Base-by-base conservation (phyloP, 2,888 invertebrate genomes). In the Bedellia somnulentella region DNA sequence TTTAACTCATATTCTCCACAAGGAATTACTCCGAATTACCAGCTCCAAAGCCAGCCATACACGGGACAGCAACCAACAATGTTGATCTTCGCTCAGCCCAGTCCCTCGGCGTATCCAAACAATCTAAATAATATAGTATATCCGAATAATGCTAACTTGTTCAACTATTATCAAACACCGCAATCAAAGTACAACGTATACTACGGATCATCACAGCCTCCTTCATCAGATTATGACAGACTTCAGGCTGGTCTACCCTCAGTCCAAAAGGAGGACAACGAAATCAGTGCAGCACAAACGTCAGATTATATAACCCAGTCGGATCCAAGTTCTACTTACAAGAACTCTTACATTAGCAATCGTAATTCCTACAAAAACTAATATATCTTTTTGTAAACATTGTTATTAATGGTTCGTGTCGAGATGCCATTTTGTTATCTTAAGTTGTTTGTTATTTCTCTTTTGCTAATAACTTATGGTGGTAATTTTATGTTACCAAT, bases 41-140 rank as follows among this genome's bases (percentile, higher is more conserved):
- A 62, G 15, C 52, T 59, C 4, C 38, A 51, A 3, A 49, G 55
- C 2, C 47, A 54, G 11, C 53, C 60, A 11, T 62, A 62, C 30
- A 37, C 66, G 8, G 49, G 54, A 2, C 73, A 73, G 10, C 73
- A 73, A 10, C 57, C 63, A 1, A 62, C 73, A 1, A 68, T 70
- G 64, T 33, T 71, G 3, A 35, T 75, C 2, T 38, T 68, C 18
- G 53, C 66, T 22, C 76, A 66, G 33, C 55, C 63, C 0, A 60
- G 59, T 37, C 55, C 63, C 8, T 52, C 57, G 15, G 37, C 59
- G 4, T 71, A 68, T 32, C 66, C 54, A 31, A 66, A 63, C 32
- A 42, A 66, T 10, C 36, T 58, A 0, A 61, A 67, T 32, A 33
- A 34, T 18, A 15, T 25, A 3, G 12, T 37, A 3, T 40, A 42